Conservation (phyloP, 1,140 invertebrate genomes). For the Nautilus pompilius region DNA sequence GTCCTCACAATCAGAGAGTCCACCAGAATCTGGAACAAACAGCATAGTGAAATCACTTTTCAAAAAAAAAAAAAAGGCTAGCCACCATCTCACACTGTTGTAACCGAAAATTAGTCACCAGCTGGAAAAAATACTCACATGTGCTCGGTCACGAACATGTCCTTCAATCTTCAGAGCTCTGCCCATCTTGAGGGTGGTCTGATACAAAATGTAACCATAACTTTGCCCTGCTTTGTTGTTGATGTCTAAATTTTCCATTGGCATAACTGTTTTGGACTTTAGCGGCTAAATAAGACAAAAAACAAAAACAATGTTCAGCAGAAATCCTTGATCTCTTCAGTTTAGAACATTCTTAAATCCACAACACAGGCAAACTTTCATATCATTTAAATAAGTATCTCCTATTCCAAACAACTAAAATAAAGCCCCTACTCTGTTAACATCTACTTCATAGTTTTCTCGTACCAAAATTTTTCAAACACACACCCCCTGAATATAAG, state of each 20-base stretch:
- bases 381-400: too few species aligned
- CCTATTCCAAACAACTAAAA: too few species aligned
- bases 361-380: too few species aligned
- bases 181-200: conserved; percentile 37
- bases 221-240: conserved; percentile 60
- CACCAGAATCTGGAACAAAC: not conserved
- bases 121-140: conserved; percentile 36
- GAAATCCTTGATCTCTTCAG: too few species aligned
- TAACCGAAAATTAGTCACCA: too few species aligned
- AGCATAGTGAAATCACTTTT: not conserved
- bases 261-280: not conserved
- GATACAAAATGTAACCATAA: conserved; percentile 63
- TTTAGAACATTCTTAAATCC: too few species aligned
- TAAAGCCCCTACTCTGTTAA: too few species aligned
- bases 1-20: not conserved
- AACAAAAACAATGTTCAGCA: too few species aligned
- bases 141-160: conserved; percentile 59
- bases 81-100: not conserved
- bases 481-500: too few species aligned
- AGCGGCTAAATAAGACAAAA: not conserved
- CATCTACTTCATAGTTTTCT: too few species aligned
- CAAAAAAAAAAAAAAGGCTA: not conserved
- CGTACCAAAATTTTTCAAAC: too few species aligned
- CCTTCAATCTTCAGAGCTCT: conserved; percentile 52
- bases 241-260: conserved; percentile 64